A percentile compares a stretch with the other conserved stretches of the same genome.
These are phyloP conservation scores for Apeltes quadracus DNA, from an alignment of 2,113 vertebrate genomes.

Conservation along the genomic window DNA sequence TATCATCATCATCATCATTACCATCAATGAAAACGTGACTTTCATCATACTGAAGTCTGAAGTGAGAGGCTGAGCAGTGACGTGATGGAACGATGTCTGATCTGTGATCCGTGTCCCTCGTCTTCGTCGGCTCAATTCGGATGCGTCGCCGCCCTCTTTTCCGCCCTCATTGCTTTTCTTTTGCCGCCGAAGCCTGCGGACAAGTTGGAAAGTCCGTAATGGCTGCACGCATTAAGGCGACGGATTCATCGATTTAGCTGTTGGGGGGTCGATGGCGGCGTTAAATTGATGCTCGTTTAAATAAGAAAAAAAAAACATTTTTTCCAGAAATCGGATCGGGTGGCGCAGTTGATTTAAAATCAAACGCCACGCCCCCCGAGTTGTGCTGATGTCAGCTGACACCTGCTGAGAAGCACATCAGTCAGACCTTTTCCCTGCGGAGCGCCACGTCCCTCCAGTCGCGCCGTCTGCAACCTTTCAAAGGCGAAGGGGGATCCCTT, in stretches of 20 bases:
- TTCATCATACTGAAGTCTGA: neutral
- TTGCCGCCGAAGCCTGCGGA: slow-evolving; percentile 32
- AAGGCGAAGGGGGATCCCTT: slow-evolving; percentile 6
- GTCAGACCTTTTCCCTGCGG: slow-evolving; percentile 17
- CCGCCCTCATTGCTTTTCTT: neutral
- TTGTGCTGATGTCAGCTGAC: slow-evolving; percentile 37
- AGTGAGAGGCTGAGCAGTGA: slow-evolving; percentile 21
- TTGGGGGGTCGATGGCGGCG: neutral
- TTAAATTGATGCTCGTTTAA: neutral
- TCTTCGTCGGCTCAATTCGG: neutral
- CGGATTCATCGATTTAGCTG: slow-evolving; percentile 44
- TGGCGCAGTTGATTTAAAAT: neutral
- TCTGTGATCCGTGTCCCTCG: too few species aligned
- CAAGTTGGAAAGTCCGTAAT: slow-evolving; percentile 46
- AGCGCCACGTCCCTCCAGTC: neutral
- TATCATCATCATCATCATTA: too few species aligned
- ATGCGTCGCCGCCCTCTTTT: neutral
- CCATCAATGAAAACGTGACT: neutral
- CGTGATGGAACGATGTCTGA: too few species aligned
- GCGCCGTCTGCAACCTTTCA: slow-evolving; percentile 4
- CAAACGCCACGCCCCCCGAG: too few species aligned
- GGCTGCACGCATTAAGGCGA: slow-evolving; percentile 38
- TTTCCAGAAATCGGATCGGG: neutral
- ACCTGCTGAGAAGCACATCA: slow-evolving; percentile 23
- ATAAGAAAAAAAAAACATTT: slow-evolving; percentile 3